Percentiles rank a stretch among this genome's conserved stretches.
phyloP scores from a whole-genome alignment of 2,888 invertebrate genomes.

The Ormyrus nitidulus region DNA sequence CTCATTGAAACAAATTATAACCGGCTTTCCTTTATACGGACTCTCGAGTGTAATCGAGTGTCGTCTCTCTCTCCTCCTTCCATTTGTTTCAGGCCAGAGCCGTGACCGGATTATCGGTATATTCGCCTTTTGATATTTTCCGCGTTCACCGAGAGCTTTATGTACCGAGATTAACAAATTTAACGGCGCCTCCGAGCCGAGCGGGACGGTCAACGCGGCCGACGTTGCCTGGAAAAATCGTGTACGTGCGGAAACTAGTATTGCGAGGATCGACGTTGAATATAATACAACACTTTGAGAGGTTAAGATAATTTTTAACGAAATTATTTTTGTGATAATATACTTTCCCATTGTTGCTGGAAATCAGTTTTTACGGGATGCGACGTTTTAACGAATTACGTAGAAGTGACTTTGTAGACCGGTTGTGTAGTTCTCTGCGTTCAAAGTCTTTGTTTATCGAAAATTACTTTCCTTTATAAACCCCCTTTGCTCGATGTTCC shows the following conservation, averaged over 20 bases:
- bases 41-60: no score
- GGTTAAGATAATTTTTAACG: background rate
- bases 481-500: no score
- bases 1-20: background rate
- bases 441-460: no score
- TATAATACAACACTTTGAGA: background rate
- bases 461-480: no score
- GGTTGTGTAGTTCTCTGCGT: background rate
- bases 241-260: slow-evolving; percentile 1
- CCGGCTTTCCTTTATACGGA: no score
- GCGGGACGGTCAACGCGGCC: background rate
- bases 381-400: background rate
- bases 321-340: slow-evolving; percentile 16
- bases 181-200: background rate
- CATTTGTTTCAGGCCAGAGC: background rate
- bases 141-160: background rate
- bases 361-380: slow-evolving; percentile 17
- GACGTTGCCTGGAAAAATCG: background rate
- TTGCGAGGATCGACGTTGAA: background rate
- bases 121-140: slow-evolving; percentile 10
- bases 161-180: background rate
- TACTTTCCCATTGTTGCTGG: background rate
- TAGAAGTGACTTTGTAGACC: slow-evolving; percentile 6
- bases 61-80: no score
- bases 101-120: background rate